phyloP scores from a whole-genome alignment of 2,797 vertebrate genomes.

The Enteromius viviparus region DNA sequence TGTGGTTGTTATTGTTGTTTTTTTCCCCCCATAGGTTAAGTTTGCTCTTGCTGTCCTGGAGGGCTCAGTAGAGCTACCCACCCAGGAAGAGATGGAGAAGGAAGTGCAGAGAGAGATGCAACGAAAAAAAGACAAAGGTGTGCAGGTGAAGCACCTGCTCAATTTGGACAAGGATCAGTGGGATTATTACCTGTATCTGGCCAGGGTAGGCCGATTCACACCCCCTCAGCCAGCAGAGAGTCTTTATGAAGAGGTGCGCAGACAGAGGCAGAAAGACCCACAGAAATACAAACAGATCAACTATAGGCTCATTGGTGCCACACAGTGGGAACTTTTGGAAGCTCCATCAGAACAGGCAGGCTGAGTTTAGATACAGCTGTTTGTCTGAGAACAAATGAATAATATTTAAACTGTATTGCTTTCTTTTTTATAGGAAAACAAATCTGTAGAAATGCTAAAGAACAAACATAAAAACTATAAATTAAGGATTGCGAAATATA shows the following conservation, averaged over 20 bases:
- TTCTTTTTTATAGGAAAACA: slow-evolving; percentile 4
- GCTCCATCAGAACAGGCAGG: slow-evolving; percentile 10
- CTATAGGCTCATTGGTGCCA: slow-evolving; percentile 71
- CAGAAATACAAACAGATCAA: slow-evolving; percentile 68
- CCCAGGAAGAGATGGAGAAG: slow-evolving; percentile 69
- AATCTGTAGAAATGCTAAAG: no score
- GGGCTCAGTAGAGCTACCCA: slow-evolving; percentile 70
- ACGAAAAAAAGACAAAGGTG: slow-evolving; percentile 57
- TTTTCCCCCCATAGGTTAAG: slow-evolving; percentile 64
- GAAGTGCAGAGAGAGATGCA: slow-evolving; percentile 59
- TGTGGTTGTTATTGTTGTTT: not conserved
- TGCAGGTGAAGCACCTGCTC: slow-evolving; percentile 72
- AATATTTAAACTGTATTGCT: slow-evolving; percentile 6
- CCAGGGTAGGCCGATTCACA: slow-evolving; percentile 64
- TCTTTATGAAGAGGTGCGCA: slow-evolving; percentile 74
- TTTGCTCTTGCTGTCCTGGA: slow-evolving; percentile 74
- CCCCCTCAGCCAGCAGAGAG: slow-evolving; percentile 66
- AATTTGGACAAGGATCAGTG: slow-evolving; percentile 73
- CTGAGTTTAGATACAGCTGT: slow-evolving; percentile 25
- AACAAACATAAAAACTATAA: no score
- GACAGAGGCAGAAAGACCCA: slow-evolving; percentile 62
- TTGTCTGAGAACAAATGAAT: not conserved
- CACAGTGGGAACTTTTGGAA: slow-evolving; percentile 66
- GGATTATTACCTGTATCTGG: slow-evolving; percentile 75
- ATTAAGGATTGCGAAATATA: not conserved